Percentiles rank a stretch among this genome's conserved stretches.
Conservation (phyloP, 2,797 vertebrate species). For the Hemitrygon akajei region DNA sequence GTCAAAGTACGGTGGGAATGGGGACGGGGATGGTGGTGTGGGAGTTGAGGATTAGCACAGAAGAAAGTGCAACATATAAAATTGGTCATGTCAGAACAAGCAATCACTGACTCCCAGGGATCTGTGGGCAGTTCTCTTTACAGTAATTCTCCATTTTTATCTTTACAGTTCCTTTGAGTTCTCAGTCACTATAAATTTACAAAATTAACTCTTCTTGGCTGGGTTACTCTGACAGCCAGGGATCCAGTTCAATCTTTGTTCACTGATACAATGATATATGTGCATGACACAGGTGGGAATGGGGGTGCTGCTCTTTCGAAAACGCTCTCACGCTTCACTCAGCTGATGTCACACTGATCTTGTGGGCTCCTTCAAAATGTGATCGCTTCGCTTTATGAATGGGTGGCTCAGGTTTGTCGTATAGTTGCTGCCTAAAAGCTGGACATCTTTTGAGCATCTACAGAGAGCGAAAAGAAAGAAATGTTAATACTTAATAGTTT, state of each 20-base stretch:
- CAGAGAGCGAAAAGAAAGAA: neutral
- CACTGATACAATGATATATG: neutral
- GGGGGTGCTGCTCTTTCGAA: neutral
- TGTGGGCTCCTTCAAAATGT: neutral
- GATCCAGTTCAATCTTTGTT: neutral
- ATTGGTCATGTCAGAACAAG: neutral
- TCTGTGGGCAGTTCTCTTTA: neutral
- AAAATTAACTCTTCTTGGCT: neutral
- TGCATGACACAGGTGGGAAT: neutral
- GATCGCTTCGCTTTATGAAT: constrained; percentile 8
- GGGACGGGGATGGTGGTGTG: too few relatives aligned
- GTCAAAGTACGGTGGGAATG: too few relatives aligned
- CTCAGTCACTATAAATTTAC: neutral
- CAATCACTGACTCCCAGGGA: too few relatives aligned
- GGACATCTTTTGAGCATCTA: neutral
- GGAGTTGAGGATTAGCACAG: too few relatives aligned
- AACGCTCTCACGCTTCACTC: neutral
- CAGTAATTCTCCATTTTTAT: too few relatives aligned
- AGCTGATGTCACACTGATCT: neutral
- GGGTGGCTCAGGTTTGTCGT: neutral
- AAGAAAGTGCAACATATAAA: neutral
- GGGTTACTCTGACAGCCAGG: neutral
- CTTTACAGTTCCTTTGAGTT: neutral
- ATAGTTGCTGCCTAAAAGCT: neutral
- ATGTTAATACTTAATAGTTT: too few relatives aligned